These are phyloP conservation scores for Siniperca obscura DNA, from an alignment of 2,797 vertebrate species.

Conservation along the genomic window DNA sequence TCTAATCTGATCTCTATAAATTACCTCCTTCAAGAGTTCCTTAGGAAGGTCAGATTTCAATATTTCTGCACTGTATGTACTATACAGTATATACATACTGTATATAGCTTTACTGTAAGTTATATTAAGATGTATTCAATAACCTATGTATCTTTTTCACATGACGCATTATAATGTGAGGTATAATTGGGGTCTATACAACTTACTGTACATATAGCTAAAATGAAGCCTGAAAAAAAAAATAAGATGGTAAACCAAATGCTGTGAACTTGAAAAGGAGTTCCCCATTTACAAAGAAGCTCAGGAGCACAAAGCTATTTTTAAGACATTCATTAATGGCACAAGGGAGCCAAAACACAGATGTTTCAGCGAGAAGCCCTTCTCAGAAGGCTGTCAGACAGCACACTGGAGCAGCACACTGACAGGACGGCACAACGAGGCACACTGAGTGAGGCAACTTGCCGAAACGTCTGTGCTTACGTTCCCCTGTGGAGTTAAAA, in stretches of 20 bases:
- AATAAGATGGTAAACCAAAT: background rate
- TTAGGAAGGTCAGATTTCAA: conserved; percentile 20
- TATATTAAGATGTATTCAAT: conserved; percentile 7
- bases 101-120: background rate
- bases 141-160: conserved; percentile 4
- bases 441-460: conserved; percentile 39
- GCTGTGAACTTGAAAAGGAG: conserved; percentile 32
- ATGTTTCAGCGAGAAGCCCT: conserved; percentile 49
- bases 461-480: conserved; percentile 35
- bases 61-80: background rate
- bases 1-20: conserved; percentile 22
- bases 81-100: background rate
- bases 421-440: conserved; percentile 49
- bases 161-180: conserved; percentile 12
- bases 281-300: conserved; percentile 34
- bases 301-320: conserved; percentile 32
- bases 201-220: background rate
- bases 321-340: conserved; percentile 52
- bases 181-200: background rate
- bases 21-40: background rate
- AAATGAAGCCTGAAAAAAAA: background rate
- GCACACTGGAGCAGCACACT: conserved; percentile 47
- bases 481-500: conserved; percentile 39
- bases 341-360: conserved; percentile 60
- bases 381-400: conserved; percentile 56